Percentiles rank a stretch among this genome's conserved stretches.
phyloP scores from a whole-genome alignment of 2,113 vertebrate genomes.

The Macrotus californicus region DNA sequence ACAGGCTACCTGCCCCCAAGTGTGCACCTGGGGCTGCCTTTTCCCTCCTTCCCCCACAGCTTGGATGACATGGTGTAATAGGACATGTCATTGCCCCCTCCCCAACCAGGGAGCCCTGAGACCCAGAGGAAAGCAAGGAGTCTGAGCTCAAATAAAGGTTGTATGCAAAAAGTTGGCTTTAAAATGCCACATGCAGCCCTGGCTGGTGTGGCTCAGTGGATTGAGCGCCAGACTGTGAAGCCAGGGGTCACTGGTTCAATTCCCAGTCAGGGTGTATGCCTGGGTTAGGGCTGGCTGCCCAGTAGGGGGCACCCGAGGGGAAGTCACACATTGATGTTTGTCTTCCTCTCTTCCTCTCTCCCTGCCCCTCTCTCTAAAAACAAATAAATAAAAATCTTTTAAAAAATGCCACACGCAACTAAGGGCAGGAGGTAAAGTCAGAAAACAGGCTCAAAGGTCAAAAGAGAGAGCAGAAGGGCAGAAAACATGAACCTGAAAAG shows the following conservation, averaged over 20 bases:
- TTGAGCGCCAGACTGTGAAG: too few relatives aligned
- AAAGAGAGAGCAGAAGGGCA: background rate
- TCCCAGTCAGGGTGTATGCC: too few relatives aligned
- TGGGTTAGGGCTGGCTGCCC: too few relatives aligned
- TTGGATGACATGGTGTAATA: rapidly evolving
- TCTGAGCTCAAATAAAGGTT: background rate
- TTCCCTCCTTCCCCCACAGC: background rate
- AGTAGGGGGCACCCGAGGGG: too few relatives aligned
- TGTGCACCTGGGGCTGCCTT: rapidly evolving
- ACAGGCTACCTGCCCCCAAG: background rate
- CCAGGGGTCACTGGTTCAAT: too few relatives aligned
- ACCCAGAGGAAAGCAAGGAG: background rate
- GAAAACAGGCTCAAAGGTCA: slow-evolving; percentile 44
- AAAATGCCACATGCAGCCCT: background rate
- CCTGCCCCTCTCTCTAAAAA: too few relatives aligned
- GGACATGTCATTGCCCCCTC: background rate
- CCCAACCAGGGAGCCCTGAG: background rate
- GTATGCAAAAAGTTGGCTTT: background rate
- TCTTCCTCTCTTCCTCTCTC: too few relatives aligned
- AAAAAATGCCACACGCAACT: background rate
- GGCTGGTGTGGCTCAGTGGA: too few relatives aligned
- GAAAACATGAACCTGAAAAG: background rate
- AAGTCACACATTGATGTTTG: too few relatives aligned
- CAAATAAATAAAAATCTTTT: too few relatives aligned
- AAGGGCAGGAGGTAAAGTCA: slow-evolving; percentile 5